Base-by-base conservation (phyloP, 2,113 vertebrate genomes). In the Pollimyrus isidori region DNA sequence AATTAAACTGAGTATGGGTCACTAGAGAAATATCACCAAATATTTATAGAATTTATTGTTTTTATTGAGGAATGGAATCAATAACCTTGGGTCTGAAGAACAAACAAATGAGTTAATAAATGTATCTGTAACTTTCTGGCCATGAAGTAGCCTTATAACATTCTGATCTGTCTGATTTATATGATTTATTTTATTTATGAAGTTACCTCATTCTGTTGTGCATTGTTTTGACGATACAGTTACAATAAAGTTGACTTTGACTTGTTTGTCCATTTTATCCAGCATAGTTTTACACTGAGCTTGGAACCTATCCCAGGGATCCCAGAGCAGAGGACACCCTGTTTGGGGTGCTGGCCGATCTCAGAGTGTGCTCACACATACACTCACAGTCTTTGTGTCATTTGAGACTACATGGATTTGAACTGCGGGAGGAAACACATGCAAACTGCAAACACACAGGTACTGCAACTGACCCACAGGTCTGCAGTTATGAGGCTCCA, bases 21-120 rank as follows among this genome's bases (percentile, higher is more conserved):
- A 85, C 46, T 85, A 49, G 46, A 45, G 46, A 85, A 85, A 85
- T 49, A 85, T 85, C 19, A 49, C 82, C 45, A 85, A n/a, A 49
- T 85, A 85, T 85, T 45, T 45, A 85, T 80, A 42, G 19, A 5
- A 35, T 42, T 39, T 42, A 7, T 35, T 19, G 73, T 80, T 80
- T 80, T 85, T 85, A 46, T 85, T 85, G 82, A 85, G 42, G 21
- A 85, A 85, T 49, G 46, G 82, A 26, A 45, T 85, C 45, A 85
- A 85, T 85, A 85, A n/a, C 45, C 17, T 49, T 49, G 23, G 45
- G 7, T 23, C 45, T 48, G 6, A 48, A 46, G 82, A 49, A 49
- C 45, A 23, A 85, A 85, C 30, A n/a, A 84, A 84, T n/a, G 10
- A 85, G 10, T 48, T 49, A 80, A 80, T 80, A 26, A 80, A 80